Conservation (phyloP, 2,888 invertebrate genomes). For the Nemurella pictetii region DNA sequence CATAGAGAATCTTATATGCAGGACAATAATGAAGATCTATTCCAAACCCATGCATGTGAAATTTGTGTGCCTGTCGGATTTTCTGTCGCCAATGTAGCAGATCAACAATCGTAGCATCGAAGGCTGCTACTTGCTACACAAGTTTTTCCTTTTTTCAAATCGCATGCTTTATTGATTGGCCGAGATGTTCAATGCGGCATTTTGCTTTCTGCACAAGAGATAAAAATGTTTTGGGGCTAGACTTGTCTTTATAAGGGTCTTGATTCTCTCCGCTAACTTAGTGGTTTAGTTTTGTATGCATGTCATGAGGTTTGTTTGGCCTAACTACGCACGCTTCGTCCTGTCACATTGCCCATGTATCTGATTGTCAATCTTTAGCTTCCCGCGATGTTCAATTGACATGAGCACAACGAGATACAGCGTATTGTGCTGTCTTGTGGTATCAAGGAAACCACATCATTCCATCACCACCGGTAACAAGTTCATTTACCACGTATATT, state of each 20-base stretch:
- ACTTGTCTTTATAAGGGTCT: conserved; percentile 28
- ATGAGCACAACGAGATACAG: not conserved
- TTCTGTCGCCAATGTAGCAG: conserved; percentile 25
- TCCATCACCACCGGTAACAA: conserved; percentile 23
- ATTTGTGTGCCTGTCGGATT: conserved; percentile 35
- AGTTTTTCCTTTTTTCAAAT: conserved; percentile 9
- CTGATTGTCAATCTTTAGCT: conserved; percentile 36
- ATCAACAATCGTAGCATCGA: not conserved
- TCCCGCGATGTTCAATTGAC: conserved; percentile 27
- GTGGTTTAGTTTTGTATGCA: conserved; percentile 13
- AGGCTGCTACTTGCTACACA: not conserved
- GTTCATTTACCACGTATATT: conserved; percentile 22
- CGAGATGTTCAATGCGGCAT: conserved; percentile 18
- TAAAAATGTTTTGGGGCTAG: conserved; percentile 22
- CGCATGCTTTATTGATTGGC: conserved; percentile 18
- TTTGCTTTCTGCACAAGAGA: conserved; percentile 20
- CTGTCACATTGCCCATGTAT: conserved; percentile 36
- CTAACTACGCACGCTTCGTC: conserved; percentile 14
- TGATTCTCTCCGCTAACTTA: conserved; percentile 14
- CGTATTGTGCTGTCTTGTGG: conserved; percentile 25
- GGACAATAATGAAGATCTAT: conserved; percentile 34
- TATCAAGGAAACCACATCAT: conserved; percentile 17
- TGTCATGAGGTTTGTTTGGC: conserved; percentile 7
- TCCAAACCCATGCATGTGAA: conserved; percentile 29
- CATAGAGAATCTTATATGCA: not conserved